Percentiles rank a stretch among this genome's conserved stretches.
These are phyloP conservation scores for Acropternis orthonyx DNA, from an alignment of 2,797 vertebrate species.

Conservation along the genomic window DNA sequence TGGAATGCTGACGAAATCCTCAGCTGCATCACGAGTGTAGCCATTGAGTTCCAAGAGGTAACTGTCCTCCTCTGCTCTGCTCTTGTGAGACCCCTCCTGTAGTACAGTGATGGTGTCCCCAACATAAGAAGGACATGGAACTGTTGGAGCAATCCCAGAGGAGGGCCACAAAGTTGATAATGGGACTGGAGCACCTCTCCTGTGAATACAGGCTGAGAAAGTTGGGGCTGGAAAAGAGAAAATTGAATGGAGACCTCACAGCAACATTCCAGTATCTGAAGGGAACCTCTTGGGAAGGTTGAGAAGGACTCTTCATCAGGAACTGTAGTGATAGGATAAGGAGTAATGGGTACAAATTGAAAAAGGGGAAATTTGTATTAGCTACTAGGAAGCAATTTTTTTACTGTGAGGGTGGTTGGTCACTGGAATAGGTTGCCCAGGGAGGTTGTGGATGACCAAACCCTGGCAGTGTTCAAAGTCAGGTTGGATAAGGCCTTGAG, in stretches of 20 bases:
- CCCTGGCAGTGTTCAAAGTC: background rate
- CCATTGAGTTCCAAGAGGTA: background rate
- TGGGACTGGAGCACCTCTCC: background rate
- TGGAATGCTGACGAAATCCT: background rate
- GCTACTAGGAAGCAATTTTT: background rate
- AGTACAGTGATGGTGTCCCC: background rate
- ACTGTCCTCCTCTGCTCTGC: background rate
- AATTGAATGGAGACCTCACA: background rate
- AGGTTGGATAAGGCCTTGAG: background rate
- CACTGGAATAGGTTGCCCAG: background rate
- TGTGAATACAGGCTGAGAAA: background rate
- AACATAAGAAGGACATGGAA: background rate
- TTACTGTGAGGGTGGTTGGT: background rate
- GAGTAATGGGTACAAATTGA: background rate
- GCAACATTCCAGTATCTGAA: background rate
- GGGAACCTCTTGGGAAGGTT: accelerated
- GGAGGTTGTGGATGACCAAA: background rate
- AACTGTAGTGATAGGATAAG: background rate
- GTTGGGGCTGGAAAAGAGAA: background rate
- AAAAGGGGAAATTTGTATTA: background rate
- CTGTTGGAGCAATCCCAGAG: background rate
- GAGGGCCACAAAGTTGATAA: background rate
- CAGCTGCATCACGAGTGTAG: background rate
- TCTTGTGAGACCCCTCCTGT: background rate
- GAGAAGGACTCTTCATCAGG: background rate